Evolutionary conservation across 2,113 vertebrate species (phyloP).

Genomic region (Pseudopipra pipra): DNA sequence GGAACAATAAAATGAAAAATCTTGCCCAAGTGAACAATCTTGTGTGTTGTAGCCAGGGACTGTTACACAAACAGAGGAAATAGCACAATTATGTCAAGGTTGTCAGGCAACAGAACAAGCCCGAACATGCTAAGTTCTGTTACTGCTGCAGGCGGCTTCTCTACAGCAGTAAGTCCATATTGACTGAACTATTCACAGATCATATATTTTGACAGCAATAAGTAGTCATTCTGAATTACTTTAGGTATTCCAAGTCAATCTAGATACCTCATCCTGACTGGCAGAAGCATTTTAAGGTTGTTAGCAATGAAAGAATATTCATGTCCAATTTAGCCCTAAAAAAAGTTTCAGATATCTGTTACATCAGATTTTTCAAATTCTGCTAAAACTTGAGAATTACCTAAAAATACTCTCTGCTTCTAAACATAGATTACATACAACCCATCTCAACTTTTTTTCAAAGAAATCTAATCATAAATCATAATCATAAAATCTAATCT

Average conservation of each 20-base stretch:
- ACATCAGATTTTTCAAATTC: not conserved
- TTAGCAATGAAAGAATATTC: not conserved
- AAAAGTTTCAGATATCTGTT: not conserved
- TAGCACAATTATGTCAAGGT: conserved; percentile 22
- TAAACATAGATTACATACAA: not conserved
- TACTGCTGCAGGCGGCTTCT: not conserved
- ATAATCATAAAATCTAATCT: not conserved
- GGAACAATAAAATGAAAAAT: not conserved
- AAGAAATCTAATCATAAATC: not conserved
- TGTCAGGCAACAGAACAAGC: conserved; percentile 41
- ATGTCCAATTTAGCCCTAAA: not conserved
- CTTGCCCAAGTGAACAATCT: not conserved
- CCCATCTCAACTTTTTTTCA: not conserved
- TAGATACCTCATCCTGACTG: not conserved
- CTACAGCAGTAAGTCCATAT: not conserved
- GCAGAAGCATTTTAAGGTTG: not conserved
- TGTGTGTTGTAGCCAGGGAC: not conserved
- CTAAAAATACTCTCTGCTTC: not conserved
- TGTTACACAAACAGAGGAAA: conserved; percentile 47
- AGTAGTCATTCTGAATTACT: not conserved
- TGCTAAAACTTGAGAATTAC: not conserved
- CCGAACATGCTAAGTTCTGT: not conserved
- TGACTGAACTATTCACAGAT: not conserved
- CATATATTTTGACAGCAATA: not conserved
- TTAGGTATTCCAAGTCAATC: not conserved